phyloP scores from a whole-genome alignment of 2,797 vertebrate genomes.

The Pangasius larnaudii region DNA sequence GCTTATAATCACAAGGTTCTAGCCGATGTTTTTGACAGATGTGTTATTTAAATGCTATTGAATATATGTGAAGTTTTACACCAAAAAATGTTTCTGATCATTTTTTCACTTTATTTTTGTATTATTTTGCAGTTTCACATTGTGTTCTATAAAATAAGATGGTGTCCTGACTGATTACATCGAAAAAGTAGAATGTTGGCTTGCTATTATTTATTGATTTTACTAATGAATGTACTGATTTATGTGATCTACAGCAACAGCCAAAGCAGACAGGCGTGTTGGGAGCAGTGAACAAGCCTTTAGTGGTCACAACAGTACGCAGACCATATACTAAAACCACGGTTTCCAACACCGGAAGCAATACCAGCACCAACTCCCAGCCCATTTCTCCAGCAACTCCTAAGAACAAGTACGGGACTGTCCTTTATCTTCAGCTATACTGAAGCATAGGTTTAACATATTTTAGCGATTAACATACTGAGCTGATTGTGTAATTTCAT shows the following conservation, averaged over 20 bases:
- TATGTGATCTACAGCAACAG: slow-evolving; percentile 62
- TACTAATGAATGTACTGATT: neutral
- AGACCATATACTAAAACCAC: slow-evolving; percentile 87
- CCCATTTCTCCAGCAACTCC: slow-evolving; percentile 83
- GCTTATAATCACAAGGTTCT: neutral
- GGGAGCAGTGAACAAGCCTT: slow-evolving; percentile 92
- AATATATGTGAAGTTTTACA: neutral
- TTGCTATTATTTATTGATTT: neutral
- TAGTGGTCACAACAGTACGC: slow-evolving; percentile 87
- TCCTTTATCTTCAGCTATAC: neutral
- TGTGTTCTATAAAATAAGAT: neutral
- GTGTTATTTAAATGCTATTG: too few relatives aligned
- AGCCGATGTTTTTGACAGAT: neutral
- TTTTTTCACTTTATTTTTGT: too few relatives aligned
- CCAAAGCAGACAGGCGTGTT: slow-evolving; percentile 92
- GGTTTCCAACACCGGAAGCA: slow-evolving; percentile 85
- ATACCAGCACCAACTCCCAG: slow-evolving; percentile 86
- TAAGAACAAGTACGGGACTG: slow-evolving; percentile 84
- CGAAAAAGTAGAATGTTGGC: neutral
- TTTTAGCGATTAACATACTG: neutral
- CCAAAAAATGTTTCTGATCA: too few relatives aligned
- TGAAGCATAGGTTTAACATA: neutral
- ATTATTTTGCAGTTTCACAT: too few relatives aligned
- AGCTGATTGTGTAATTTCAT: neutral
- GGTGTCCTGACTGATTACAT: neutral